phyloP scores from a whole-genome alignment of 2,113 vertebrate genomes.

The Chloropsis cyanopogon region DNA sequence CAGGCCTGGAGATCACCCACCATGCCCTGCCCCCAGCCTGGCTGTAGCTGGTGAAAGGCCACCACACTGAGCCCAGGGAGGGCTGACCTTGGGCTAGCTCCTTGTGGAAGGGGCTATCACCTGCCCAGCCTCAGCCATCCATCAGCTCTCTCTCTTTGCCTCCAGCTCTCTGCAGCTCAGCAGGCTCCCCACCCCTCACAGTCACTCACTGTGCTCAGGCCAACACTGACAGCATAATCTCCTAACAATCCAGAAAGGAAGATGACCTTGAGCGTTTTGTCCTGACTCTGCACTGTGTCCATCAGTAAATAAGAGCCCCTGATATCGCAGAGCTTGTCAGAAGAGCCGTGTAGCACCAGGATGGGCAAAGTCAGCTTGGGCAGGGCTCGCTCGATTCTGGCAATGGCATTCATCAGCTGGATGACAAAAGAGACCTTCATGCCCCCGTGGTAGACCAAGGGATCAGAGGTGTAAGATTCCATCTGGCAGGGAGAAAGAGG shows the following conservation, averaged over 20 bases:
- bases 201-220: background rate
- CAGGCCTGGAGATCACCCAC: background rate
- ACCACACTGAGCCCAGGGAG: background rate
- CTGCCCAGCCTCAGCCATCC: background rate
- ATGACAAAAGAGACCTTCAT: constrained; percentile 86
- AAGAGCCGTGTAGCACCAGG: constrained; percentile 88
- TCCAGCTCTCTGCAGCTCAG: background rate
- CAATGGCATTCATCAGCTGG: constrained; percentile 84
- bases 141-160: background rate
- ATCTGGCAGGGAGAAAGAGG: constrained; percentile 74
- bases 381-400: constrained; percentile 82
- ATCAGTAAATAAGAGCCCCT: constrained; percentile 86
- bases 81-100: background rate
- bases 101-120: background rate
- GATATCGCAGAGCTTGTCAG: constrained; percentile 89
- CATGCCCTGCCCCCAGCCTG: background rate
- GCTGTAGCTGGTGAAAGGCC: background rate
- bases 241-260: background rate
- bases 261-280: constrained; percentile 91
- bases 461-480: constrained; percentile 81
- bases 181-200: background rate
- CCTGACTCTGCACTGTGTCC: constrained; percentile 80
- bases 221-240: background rate
- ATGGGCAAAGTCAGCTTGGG: constrained; percentile 87
- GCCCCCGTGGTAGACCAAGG: constrained; percentile 83